Conservation (phyloP, 2,113 vertebrate genomes). For the Chaetops frenatus region DNA sequence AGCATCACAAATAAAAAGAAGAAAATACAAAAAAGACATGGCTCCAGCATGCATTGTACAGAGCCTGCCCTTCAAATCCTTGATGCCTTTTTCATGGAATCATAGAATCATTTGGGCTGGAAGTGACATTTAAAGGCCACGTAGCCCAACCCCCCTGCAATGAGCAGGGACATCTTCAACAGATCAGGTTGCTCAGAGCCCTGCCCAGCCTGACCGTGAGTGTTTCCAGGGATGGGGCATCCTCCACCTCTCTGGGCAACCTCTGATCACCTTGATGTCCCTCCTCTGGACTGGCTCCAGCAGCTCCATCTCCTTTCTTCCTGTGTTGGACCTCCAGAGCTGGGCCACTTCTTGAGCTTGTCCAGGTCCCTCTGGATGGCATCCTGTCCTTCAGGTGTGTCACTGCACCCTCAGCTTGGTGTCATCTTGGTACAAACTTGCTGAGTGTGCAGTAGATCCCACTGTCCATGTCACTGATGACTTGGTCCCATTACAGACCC, state of each 20-base stretch:
- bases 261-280: neutral
- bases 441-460: neutral
- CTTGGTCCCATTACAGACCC: neutral
- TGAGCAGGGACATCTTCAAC: neutral
- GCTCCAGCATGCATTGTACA: neutral
- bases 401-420: neutral
- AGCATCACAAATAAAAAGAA: neutral
- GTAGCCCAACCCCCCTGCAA: neutral
- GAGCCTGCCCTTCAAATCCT: neutral
- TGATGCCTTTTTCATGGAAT: neutral
- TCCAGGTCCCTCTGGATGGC: neutral
- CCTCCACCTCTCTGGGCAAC: neutral
- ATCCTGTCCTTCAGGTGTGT: neutral
- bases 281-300: neutral
- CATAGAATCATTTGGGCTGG: neutral
- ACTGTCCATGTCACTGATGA: neutral
- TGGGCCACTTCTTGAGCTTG: neutral
- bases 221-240: neutral
- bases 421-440: neutral
- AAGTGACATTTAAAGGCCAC: neutral
- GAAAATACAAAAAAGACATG: neutral
- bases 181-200: neutral
- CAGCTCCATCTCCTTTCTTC: neutral
- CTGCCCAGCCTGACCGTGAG: neutral
- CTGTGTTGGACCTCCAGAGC: neutral